A percentile compares a stretch with the other conserved stretches of the same genome.
phyloP scores from a whole-genome alignment of 2,888 invertebrate genomes.

The Allygus modestus region DNA sequence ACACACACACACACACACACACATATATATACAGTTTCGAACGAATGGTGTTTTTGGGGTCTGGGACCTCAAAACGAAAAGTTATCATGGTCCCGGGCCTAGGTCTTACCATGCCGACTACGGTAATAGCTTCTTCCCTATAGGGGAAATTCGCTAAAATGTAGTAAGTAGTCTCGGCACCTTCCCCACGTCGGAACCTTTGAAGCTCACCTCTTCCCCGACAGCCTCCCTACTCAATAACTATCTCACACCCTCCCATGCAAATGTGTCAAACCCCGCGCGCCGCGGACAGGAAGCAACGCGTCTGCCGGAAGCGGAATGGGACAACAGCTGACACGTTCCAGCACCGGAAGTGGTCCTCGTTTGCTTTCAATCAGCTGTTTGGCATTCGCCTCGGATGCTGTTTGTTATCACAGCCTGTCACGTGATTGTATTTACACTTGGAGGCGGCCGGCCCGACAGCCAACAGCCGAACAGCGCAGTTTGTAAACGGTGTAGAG shows the following conservation, averaged over 20 bases:
- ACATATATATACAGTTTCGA: no score
- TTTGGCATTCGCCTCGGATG: neutral
- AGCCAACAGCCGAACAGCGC: neutral
- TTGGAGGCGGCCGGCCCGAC: neutral
- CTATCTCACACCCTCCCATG: neutral
- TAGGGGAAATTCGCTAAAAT: no score
- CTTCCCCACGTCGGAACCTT: neutral
- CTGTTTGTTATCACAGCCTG: conserved; percentile 13
- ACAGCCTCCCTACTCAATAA: neutral
- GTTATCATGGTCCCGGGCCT: no score
- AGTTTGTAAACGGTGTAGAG: conserved; percentile 6
- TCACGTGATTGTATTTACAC: neutral
- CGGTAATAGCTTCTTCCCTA: no score
- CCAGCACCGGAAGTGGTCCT: conserved; percentile 24
- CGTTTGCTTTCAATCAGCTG: conserved; percentile 48
- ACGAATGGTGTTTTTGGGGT: no score
- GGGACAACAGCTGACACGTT: conserved; percentile 36
- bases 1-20: no score
- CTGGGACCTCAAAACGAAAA: no score
- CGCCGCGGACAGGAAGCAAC: conserved; percentile 6
- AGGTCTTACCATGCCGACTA: no score
- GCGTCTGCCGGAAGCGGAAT: conserved; percentile 5
- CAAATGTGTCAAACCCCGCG: neutral
- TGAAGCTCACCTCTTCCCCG: neutral
- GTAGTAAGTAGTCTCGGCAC: no score